Base-by-base conservation (phyloP, 1,140 invertebrate genomes). In the Lordiphosa clarofinis region DNA sequence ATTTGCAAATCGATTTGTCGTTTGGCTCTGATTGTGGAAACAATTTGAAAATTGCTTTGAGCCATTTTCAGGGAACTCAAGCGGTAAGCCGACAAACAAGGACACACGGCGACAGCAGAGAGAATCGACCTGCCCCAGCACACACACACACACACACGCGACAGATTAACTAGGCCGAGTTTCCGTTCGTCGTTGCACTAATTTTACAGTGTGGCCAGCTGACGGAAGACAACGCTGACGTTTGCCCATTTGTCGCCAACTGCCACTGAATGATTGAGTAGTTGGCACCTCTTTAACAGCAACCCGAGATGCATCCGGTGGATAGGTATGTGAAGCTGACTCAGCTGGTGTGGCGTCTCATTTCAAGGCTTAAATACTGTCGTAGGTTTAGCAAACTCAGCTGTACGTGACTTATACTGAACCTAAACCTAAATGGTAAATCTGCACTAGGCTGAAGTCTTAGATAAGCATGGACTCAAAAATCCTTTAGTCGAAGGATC, bases 11-110 rank as follows among this genome's bases (percentile, higher is more conserved):
- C 24, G 24, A 28, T 28, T 28, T 28, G 24, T 28, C 24, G 24
- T 5, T 7, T 28, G 24, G 24, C 75, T 61, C 56, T 68, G 71
- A 82, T 82, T 81, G 71, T 53, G 67, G 64, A 81, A 81, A 81
- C 76, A 81, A 81, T 81, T 81, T 81, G 70, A 72, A 75, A 82
- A 81, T 81, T 50, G 76, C 76, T 81, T 81, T 82, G 76, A 75
- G 76, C 76, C 52, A 81, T 75, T 72, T 74, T 40, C 58, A 71
- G 63, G 52, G 66, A 74, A 71, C 55, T 67, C 56, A 62, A 67
- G 49, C 67, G 60, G 56, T 76, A 75, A 72, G 71, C 65, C 63
- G 66, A 50, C 65, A 73, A 74, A 71, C 56, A 74, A 59, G 46
- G 52, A 48, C 52, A 39, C 66, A n/a, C 44, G 15, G 21, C 21